Evolutionary conservation across 2,797 vertebrate genomes (phyloP), one percentile per base, ranked within the genome.

Genomic region (Melanotaenia boesemani): DNA sequence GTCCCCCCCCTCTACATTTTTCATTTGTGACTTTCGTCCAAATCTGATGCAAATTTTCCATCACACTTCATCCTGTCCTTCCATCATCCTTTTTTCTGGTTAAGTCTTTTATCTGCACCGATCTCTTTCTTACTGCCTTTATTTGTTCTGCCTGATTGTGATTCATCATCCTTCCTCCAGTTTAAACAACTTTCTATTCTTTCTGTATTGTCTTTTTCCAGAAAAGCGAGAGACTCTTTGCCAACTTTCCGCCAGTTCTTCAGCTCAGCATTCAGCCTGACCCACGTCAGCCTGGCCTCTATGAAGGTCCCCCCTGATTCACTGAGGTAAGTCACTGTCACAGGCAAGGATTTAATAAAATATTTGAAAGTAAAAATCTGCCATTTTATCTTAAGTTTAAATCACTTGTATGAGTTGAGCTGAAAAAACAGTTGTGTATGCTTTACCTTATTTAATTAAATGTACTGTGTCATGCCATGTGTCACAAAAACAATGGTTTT

Each of bases 201-300:
- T 56, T 54, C 60, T 76, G 50, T 16, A 2, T 46, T 72, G 52
- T 67, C 63, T 48, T 69, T 71, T 74, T 50, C 24, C 88, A 97
- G 96, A 91, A 96, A 95, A 87, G 92, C 92, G 12, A 94, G 95
- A 79, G 96, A 96, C 73, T 93, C 94, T 58, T 90, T 95, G 10
- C 95, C 95, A 2, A 93, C 95, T 41, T 95, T 96, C 86, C 96
- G 96, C 69, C 96, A 96, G 90, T 97, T 97, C 89, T 97, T 96
- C 92, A 96, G 95, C 91, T 96, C 96, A 1, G 84, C 95, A 2
- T 96, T 96, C 80, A 95, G 96, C 9, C 91, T 97, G 74, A 95
- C 91, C 83, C 93, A 96, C 1, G 89, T 96, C 83, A 96, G 91
- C 89, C 89, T 97, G 81, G 94, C 95, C 0, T 90, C 95, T 11